A percentile compares a stretch with the other conserved stretches of the same genome.
These are phyloP conservation scores for Halichondria panicea DNA, from an alignment of 37 sponge, comb jelly and placozoan species.

Conservation along the genomic window DNA sequence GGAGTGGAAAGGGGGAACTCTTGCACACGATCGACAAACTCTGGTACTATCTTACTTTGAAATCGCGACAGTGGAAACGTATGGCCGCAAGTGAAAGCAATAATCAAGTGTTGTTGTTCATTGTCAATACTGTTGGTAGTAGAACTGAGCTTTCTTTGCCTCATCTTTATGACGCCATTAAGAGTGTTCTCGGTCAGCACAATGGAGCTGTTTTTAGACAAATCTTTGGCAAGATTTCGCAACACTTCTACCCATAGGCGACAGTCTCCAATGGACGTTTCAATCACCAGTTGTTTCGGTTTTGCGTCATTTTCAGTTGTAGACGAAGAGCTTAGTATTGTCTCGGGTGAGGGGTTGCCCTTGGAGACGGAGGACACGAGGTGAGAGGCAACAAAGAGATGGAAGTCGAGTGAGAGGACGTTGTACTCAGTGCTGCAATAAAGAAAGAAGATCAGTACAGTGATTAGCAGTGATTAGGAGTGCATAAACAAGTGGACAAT, in stretches of 20 bases:
- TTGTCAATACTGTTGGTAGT: neutral
- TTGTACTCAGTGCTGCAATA: neutral
- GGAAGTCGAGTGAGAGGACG: conserved; percentile 27
- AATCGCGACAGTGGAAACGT: conserved; percentile 45
- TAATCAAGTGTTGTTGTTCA: neutral
- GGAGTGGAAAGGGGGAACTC: conserved; percentile 45
- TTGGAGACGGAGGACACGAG: conserved; percentile 2
- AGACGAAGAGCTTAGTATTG: neutral
- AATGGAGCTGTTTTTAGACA: conserved; percentile 10
- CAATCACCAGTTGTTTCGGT: neutral
- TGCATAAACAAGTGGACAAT: neutral
- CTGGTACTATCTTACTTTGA: conserved; percentile 28
- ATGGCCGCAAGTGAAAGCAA: conserved; percentile 73
- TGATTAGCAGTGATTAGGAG: neutral
- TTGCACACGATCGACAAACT: conserved; percentile 52
- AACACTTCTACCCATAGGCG: conserved; percentile 56
- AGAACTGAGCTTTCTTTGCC: neutral
- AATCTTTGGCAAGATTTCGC: conserved; percentile 52
- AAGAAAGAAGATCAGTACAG: neutral
- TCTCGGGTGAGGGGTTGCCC: conserved; percentile 20
- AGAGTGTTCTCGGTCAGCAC: conserved; percentile 10
- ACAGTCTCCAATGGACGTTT: conserved; percentile 17
- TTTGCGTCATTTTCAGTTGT: neutral
- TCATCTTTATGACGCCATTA: neutral
- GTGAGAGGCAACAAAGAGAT: conserved; percentile 27